Evolutionary conservation across 2,888 invertebrate genomes (phyloP), one percentile per base, ranked within the genome.

Genomic region (Ashinkailepas kermadecensis): DNA sequence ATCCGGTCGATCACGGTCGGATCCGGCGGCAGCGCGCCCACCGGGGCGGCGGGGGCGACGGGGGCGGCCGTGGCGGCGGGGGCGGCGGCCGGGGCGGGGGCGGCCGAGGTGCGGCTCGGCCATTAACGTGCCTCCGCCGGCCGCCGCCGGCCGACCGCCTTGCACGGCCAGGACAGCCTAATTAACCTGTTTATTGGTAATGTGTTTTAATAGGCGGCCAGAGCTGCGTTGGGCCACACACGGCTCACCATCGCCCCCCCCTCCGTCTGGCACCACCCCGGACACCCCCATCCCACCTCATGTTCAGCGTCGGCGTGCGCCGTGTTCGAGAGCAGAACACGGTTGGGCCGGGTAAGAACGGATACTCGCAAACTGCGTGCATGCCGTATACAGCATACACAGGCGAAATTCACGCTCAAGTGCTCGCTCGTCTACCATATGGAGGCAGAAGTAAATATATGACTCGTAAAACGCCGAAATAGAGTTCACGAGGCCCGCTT

Each of bases 131-230:
- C 21, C 56, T 56, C 56, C 74, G 21, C 70, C 9, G 70, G 39
- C 70, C 70, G 70, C n/a, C 25, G n/a, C 39, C 13, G 39, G 3
- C 70, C 65, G n/a, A 21, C 54, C 56, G 25, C 23, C 23, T 7
- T 25, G 67, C 10, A 23, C 25, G 54, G 11, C 11, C 59, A 59
- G 59, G 59, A 6, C 54, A 11, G 21, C 18, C 70, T 74, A 74
- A 74, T 74, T 74, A 74, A 74, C 74, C 54, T 21, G 74, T 74
- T 74, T 74, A 74, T 74, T 74, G 74, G 74, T 74, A 74, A 74
- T 56, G 54, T 0, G 74, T 21, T 56, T 56, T 74, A 74, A 74
- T 74, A 74, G 74, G 21, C 56, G 54, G 54, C 23, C 74, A 0
- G 18, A 3, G 21, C 21, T 2, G 74, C 18, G 18, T 21, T 8